A percentile compares a stretch with the other conserved stretches of the same genome.
phyloP scores from a whole-genome alignment of 2,888 invertebrate species.

The Drosophila parthenogenetica region DNA sequence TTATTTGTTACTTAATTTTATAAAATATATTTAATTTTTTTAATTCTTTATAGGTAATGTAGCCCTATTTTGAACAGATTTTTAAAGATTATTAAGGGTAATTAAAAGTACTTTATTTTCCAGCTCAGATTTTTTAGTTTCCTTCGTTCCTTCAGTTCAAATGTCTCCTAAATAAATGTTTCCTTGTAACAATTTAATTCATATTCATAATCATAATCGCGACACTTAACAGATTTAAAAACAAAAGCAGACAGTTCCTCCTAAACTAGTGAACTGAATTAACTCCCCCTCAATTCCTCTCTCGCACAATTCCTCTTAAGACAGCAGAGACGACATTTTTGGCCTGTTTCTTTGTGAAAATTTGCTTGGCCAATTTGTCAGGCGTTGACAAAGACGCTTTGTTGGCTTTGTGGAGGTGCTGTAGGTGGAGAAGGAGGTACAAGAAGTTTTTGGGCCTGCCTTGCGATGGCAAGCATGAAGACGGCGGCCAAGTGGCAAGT shows the following conservation, averaged over 20 bases:
- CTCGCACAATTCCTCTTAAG: background rate
- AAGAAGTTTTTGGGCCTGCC: slow-evolving; percentile 17
- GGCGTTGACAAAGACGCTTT: slow-evolving; percentile 77
- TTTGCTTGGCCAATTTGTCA: slow-evolving; percentile 74
- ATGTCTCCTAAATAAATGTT: no score
- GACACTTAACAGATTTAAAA: slow-evolving; percentile 12
- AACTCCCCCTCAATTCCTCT: background rate
- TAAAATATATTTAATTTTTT: no score
- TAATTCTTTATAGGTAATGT: no score
- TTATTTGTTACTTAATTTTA: no score
- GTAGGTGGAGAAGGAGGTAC: background rate
- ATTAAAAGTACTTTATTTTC: no score
- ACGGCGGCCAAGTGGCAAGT: slow-evolving; percentile 49
- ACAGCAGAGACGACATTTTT: slow-evolving; percentile 8
- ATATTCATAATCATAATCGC: slow-evolving; percentile 3
- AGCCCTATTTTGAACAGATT: no score
- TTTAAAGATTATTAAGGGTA: no score
- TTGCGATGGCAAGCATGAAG: slow-evolving; percentile 22
- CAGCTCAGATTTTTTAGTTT: no score
- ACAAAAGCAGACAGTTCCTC: slow-evolving; percentile 19
- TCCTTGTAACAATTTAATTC: background rate
- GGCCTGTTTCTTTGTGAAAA: slow-evolving; percentile 20
- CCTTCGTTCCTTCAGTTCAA: no score
- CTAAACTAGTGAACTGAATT: slow-evolving; percentile 10
- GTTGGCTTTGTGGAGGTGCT: slow-evolving; percentile 46